phyloP scores from a whole-genome alignment of 64 coral and sea anemone species.

The Trachythela sp. region DNA sequence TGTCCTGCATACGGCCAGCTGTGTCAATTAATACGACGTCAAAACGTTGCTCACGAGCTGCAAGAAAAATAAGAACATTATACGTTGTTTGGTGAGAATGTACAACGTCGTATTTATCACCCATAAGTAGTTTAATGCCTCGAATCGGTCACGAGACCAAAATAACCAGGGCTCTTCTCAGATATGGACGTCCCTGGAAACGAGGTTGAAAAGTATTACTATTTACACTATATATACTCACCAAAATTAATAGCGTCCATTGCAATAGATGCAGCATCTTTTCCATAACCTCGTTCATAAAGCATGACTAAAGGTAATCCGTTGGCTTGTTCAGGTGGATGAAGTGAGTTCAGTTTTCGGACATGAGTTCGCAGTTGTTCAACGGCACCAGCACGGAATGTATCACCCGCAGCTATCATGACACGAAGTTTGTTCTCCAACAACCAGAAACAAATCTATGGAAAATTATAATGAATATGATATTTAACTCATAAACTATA shows the following conservation, averaged over 20 bases:
- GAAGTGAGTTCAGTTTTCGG: conserved; percentile 86
- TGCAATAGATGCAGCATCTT: conserved; percentile 95
- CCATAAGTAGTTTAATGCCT: no score
- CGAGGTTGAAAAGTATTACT: no score
- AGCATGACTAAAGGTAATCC: conserved; percentile 87
- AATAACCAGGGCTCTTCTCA: no score
- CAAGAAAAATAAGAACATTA: neutral
- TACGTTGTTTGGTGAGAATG: no score
- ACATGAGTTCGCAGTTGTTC: conserved; percentile 93
- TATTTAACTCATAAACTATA: no score
- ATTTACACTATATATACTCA: conserved; percentile 28
- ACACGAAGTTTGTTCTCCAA: conserved; percentile 90
- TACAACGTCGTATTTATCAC: no score
- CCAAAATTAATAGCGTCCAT: conserved; percentile 99
- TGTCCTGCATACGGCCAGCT: conserved; percentile 97
- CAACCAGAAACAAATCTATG: conserved; percentile 93
- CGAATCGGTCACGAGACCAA: no score
- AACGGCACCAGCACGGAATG: conserved; percentile 95
- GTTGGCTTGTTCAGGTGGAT: conserved; percentile 69
- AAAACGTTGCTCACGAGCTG: conserved; percentile 91
- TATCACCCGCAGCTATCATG: conserved; percentile 98
- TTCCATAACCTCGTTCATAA: conserved; percentile 97
- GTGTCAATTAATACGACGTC: conserved; percentile 97
- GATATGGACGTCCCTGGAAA: no score
- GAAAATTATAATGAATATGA: neutral